Base-by-base conservation (phyloP, 2,113 vertebrate species). In the Neolamprologus falcicula region DNA sequence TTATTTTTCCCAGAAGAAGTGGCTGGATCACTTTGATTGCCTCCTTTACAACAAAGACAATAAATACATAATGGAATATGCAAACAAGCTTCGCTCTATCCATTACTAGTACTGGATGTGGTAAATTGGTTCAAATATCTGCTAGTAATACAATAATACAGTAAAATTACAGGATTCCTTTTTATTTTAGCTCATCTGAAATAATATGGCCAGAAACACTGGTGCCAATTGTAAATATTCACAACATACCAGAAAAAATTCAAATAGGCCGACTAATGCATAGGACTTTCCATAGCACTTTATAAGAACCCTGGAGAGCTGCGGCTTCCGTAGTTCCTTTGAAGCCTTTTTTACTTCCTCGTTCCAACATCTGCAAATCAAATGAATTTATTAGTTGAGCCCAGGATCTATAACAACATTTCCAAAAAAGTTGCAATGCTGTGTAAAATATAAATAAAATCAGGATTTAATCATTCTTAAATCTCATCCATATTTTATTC, bases 211-310 rank as follows among this genome's bases (percentile, higher is more conserved):
- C 35, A 68, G 33, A 17, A 61, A 61, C 14, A 61, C 57, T 61
- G 57, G 57, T 61, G 57, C 26, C 28, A 61, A 61, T 17, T 61
- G 57, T 61, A 61, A 61, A 61, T 61, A 31, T 61, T 61, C 57
- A 40, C 35, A 68, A 95, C 87, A 42, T 88, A 99, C 98, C 97
- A 98, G 96, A 88, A 97, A 87, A 80, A 99, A 92, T 2, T 96
- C 97, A 92, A 98, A 98, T 81, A 97, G 13, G 26, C 98, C 98
- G 66, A 98, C 94, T 83, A 96, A 16, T 54, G 97, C 88, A 26
- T 98, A 99, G 3, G 97, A 93, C 87, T 95, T 98, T 97, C 98
- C 98, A 83, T 97, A 98, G 93, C 97, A 98, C 82, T 93, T 96
- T 59, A 98, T 93, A 54, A 99, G 97, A 11, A 97, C 98, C 96